These are phyloP conservation scores for Drosophila diplacantha DNA, from an alignment of 2,888 invertebrate genomes.

Conservation along the genomic window DNA sequence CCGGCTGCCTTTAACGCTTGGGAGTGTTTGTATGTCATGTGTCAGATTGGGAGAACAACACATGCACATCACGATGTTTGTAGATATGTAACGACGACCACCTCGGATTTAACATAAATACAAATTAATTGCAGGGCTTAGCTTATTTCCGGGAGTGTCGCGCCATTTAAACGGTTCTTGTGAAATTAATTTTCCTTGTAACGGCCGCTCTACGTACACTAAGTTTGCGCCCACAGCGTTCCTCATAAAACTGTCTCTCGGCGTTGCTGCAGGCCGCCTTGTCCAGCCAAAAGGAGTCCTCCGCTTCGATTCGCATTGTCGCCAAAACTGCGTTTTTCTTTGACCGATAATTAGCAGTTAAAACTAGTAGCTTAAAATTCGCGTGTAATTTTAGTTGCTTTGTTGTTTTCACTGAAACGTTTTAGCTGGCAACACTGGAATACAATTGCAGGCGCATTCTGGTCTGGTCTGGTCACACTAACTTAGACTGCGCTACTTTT, in stretches of 20 bases:
- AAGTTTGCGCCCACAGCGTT: not conserved
- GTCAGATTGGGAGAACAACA: not conserved
- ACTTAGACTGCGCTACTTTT: not conserved
- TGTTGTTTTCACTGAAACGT: not conserved
- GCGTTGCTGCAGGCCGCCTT: slow-evolving; percentile 45
- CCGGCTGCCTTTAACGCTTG: slow-evolving; percentile 16
- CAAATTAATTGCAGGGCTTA: not conserved
- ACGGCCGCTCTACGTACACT: slow-evolving; percentile 8
- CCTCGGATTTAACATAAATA: not conserved
- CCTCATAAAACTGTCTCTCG: slow-evolving; percentile 44
- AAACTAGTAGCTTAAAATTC: slow-evolving; percentile 3
- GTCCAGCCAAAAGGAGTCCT: slow-evolving; percentile 45
- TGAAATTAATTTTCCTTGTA: not conserved
- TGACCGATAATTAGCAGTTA: slow-evolving; percentile 1
- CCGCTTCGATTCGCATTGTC: slow-evolving; percentile 46
- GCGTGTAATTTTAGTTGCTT: slow-evolving; percentile 1
- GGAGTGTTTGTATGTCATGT: slow-evolving; percentile 5
- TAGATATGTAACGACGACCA: not conserved
- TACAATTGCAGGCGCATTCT: too few relatives aligned
- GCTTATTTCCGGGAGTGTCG: not conserved
- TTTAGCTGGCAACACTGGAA: slow-evolving; percentile 1
- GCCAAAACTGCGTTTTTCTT: not conserved
- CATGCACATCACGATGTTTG: slow-evolving; percentile 1
- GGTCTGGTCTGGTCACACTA: not conserved
- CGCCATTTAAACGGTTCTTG: not conserved